Base-by-base conservation (phyloP, 2,888 invertebrate genomes). In the Rhabditophanes sp. region DNA sequence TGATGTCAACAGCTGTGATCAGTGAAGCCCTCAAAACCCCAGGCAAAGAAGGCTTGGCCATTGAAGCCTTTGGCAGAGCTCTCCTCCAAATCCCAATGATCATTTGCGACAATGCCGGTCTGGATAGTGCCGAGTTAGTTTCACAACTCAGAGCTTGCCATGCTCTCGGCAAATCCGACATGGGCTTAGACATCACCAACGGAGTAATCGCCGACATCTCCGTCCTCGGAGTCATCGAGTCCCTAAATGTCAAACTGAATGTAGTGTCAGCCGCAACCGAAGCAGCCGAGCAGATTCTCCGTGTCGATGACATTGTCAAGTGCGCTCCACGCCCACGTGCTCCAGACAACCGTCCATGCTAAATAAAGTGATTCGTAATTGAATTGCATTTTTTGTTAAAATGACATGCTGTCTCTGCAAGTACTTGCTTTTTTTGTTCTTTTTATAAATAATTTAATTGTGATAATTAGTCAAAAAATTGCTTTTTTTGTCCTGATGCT, bases 71-170 rank as follows among this genome's bases (percentile, higher is more conserved):
- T 72, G 84, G 83, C 19, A 75, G 75, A 43, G 87, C 96, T 12
- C 74, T 99, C 27, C 59, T 45, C 22, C 55, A 58, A 32, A 72
- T 99, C 52, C 96, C 96, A 1, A 82, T 82, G 15, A 82, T 82
- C 35, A 90, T 99, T 46, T 87, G 90, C 22, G 96, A 99, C 68
- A 99, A 99, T 70, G 96, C 84, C 38, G 96, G 96, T 39, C 88
- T 82, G 66, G 96, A 99, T 72, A 87, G 88, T 26, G 83, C 90
- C 1, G 84, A 90, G 57, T 74, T 90, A 42, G 74, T 96, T 35
- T 79, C 85, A n/a, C 77, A 84, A 53, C 73, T 99, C 41, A 73
- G 87, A 46, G 90, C 96, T 6, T 75, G 77, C 6, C 93, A 99
- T 67, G 79, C 80, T 23, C 76, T 78, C 53, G 82, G 82, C 31